A percentile compares a stretch with the other conserved stretches of the same genome.
Conservation (phyloP, 2,888 invertebrate genomes). For the Machimus rusticus region DNA sequence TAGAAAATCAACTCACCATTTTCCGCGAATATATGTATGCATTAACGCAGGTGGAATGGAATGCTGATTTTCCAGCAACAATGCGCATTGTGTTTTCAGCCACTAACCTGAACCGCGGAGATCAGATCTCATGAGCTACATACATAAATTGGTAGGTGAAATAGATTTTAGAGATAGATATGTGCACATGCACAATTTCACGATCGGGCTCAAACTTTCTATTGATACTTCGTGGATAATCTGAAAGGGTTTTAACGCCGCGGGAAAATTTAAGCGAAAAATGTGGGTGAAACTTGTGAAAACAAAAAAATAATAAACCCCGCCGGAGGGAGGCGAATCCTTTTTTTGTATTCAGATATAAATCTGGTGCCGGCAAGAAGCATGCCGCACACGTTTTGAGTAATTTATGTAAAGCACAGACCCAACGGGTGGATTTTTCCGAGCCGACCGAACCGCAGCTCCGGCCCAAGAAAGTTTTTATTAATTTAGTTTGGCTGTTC, state of each 20-base stretch:
- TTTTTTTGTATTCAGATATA: constrained; percentile 9
- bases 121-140: not conserved
- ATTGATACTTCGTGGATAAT: not conserved
- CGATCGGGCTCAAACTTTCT: not conserved
- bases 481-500: constrained; percentile 30
- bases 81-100: not conserved
- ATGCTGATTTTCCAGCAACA: not conserved
- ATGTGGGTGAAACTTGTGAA: not conserved
- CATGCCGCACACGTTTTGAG: constrained; percentile 10
- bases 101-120: not conserved
- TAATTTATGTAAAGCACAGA: constrained; percentile 26
- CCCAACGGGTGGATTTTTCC: not conserved
- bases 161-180: not conserved
- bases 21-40: not conserved
- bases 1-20: not conserved
- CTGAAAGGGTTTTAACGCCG: not conserved
- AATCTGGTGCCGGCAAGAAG: not conserved
- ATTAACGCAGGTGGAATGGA: not conserved
- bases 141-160: not conserved
- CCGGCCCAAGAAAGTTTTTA: constrained; percentile 21
- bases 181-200: not conserved
- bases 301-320: constrained; percentile 4
- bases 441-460: not conserved
- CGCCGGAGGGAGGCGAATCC: not conserved
- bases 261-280: not conserved